Evolutionary conservation across 2,888 invertebrate genomes (phyloP).

Genomic region (Anagyrus pseudococci): DNA sequence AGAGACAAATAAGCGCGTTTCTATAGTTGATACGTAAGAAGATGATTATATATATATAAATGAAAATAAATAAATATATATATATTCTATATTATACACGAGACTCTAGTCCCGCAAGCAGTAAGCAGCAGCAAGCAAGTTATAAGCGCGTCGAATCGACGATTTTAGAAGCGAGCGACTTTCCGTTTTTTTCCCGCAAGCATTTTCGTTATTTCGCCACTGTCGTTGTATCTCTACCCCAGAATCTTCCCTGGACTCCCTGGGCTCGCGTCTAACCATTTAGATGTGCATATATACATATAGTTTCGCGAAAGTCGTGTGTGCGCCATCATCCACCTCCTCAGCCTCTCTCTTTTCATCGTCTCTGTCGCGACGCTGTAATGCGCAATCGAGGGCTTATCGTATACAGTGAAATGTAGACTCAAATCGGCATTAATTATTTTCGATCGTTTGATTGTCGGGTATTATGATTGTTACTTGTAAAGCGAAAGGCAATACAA

Average conservation of each 20-base stretch:
- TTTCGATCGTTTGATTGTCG: slow-evolving; percentile 8
- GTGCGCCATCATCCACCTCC: no score
- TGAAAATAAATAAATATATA: slow-evolving; percentile 25
- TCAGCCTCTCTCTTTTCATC: no score
- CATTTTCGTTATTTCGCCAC: no score
- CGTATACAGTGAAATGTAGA: slow-evolving; percentile 34
- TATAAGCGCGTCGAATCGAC: no score
- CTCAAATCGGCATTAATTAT: not conserved
- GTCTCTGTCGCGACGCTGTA: no score
- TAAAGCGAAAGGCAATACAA: not conserved
- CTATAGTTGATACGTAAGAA: slow-evolving; percentile 24
- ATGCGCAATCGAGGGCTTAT: slow-evolving; percentile 37
- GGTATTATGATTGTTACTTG: slow-evolving; percentile 13
- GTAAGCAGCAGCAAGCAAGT: slow-evolving; percentile 25
- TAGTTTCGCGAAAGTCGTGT: no score
- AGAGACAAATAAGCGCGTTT: slow-evolving; percentile 33
- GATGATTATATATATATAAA: slow-evolving; percentile 17
- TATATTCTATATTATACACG: slow-evolving; percentile 32
- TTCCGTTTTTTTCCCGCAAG: no score
- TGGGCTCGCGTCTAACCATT: no score
- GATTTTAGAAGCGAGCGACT: no score
- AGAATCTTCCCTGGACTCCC: no score
- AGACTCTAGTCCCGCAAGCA: slow-evolving; percentile 38
- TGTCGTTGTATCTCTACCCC: no score
- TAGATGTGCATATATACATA: no score